phyloP scores from a whole-genome alignment of 2,797 vertebrate genomes.

The Diceros bicornis region DNA sequence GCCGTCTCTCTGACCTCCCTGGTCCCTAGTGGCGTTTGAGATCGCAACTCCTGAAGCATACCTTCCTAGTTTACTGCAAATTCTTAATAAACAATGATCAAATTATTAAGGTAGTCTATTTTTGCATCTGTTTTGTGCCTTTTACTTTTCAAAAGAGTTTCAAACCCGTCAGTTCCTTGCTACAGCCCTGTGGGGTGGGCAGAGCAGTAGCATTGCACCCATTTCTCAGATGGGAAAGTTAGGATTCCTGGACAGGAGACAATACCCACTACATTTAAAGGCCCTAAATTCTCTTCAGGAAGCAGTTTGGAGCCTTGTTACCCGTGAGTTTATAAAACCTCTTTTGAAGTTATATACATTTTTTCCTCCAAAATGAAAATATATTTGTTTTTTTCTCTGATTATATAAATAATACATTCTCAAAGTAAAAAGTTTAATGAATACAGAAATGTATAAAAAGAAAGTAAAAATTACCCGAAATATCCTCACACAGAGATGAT shows the following conservation, averaged over 20 bases:
- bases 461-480: neutral
- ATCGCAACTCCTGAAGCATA: neutral
- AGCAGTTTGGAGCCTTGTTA: neutral
- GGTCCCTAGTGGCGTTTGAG: neutral
- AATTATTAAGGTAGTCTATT: neutral
- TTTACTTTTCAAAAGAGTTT: neutral
- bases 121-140: neutral
- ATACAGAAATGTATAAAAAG: neutral
- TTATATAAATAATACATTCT: slow-evolving; percentile 7
- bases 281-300: neutral
- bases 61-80: neutral
- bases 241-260: neutral
- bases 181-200: neutral
- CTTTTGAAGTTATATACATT: neutral
- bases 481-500: neutral
- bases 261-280: neutral
- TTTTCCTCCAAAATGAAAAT: neutral
- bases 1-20: neutral
- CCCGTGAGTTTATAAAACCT: neutral
- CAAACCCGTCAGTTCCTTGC: neutral
- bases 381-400: neutral
- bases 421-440: slow-evolving; percentile 10
- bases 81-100: neutral
- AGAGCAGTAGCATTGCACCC: accelerated
- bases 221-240: neutral